phyloP scores from a whole-genome alignment of 2,888 invertebrate genomes.

The Bedellia somnulentella region DNA sequence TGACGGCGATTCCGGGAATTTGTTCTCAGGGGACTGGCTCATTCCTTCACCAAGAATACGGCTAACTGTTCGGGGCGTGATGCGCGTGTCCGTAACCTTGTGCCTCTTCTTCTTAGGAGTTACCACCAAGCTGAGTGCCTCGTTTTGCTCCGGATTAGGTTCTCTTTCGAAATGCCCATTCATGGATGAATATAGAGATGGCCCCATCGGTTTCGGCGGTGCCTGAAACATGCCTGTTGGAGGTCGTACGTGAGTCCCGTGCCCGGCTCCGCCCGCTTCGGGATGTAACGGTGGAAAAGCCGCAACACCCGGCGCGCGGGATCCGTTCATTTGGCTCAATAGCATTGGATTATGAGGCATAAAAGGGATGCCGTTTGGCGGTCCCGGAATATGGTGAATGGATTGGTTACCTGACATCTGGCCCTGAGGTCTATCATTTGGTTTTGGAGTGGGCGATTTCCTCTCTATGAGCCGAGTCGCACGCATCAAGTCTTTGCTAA shows the following conservation, averaged over 20 bases:
- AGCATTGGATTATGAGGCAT: conserved; percentile 47
- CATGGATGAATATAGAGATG: conserved; percentile 68
- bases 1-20: conserved; percentile 70
- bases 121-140: conserved; percentile 92
- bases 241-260: conserved; percentile 56
- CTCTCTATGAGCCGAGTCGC: conserved; percentile 81
- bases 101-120: conserved; percentile 95
- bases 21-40: conserved; percentile 66
- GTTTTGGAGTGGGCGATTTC: conserved; percentile 77
- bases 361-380: conserved; percentile 48
- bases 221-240: conserved; percentile 81
- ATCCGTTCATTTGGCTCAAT: conserved; percentile 60
- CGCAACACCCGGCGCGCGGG: conserved; percentile 64
- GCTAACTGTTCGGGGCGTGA: conserved; percentile 88
- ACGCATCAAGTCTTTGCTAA: conserved; percentile 81
- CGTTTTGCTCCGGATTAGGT: conserved; percentile 84
- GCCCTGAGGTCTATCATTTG: conserved; percentile 63
- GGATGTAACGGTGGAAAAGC: conserved; percentile 72
- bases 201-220: conserved; percentile 75
- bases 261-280: conserved; percentile 55
- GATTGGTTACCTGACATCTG: conserved; percentile 61
- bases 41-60: conserved; percentile 81
- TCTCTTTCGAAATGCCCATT: conserved; percentile 67
- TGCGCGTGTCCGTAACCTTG: conserved; percentile 94
- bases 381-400: conserved; percentile 43